phyloP scores from a whole-genome alignment of 1,140 invertebrate genomes.

The Wasmannia auropunctata region DNA sequence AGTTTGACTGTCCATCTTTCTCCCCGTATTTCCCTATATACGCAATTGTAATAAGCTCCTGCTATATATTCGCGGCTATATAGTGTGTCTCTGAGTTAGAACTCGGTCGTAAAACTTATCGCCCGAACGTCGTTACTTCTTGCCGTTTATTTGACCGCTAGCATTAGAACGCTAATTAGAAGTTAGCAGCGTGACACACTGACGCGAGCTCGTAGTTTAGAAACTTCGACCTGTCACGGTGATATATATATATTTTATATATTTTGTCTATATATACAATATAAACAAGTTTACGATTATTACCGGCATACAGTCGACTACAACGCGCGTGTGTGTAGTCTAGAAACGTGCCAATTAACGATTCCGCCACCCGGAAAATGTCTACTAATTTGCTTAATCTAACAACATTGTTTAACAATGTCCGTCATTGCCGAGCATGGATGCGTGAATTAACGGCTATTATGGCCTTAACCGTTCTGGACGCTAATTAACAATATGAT shows the following conservation, averaged over 20 bases:
- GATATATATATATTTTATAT: conserved; percentile 43
- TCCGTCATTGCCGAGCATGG: conserved; percentile 37
- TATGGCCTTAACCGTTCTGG: conserved; percentile 31
- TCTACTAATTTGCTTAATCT: conserved; percentile 60
- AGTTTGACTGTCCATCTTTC: conserved; percentile 59
- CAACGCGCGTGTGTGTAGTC: conserved; percentile 66
- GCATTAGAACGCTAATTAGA: conserved; percentile 71
- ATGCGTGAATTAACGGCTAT: conserved; percentile 30
- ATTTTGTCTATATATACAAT: conserved; percentile 33
- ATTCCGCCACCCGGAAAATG: conserved; percentile 33
- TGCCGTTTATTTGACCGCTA: conserved; percentile 66
- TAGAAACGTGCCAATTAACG: conserved; percentile 54
- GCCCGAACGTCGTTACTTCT: conserved; percentile 62
- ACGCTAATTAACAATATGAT: conserved; percentile 55
- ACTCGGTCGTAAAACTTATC: conserved; percentile 43
- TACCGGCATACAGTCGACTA: conserved; percentile 33
- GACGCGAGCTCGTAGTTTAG: conserved; percentile 70
- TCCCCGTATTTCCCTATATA: conserved; percentile 53
- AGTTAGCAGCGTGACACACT: conserved; percentile 67
- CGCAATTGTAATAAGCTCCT: conserved; percentile 58
- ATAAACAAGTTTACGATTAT: conserved; percentile 49
- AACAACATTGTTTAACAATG: conserved; percentile 48
- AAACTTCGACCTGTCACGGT: conserved; percentile 56
- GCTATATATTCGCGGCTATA: conserved; percentile 64
- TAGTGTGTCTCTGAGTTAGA: conserved; percentile 61